Evolutionary conservation across 2,113 vertebrate species (phyloP).

Genomic region (Serilophus lunatus): DNA sequence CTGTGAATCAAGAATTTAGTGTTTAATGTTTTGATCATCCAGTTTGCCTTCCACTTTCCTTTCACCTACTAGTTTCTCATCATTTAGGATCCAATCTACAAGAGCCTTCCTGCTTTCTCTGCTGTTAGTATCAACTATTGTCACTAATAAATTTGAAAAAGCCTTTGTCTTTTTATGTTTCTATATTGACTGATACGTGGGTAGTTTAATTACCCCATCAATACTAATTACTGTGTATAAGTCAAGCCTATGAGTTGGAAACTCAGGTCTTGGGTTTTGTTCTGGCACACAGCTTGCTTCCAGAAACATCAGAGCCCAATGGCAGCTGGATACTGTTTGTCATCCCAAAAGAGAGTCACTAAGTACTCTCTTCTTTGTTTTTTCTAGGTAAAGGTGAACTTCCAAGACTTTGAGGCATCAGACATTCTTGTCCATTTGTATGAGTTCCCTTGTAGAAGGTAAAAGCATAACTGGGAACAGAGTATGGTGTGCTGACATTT

Average conservation of each 20-base stretch:
- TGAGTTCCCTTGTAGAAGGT: background rate
- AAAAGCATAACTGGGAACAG: background rate
- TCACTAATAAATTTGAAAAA: constrained; percentile 14
- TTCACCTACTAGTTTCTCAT: background rate
- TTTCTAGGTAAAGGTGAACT: background rate
- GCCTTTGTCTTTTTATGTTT: background rate
- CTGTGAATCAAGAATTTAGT: background rate
- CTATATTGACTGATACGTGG: background rate
- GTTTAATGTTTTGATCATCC: background rate
- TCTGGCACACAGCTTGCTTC: background rate
- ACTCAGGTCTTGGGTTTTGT: background rate
- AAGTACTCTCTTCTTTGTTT: background rate
- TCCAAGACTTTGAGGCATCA: background rate
- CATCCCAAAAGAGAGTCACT: background rate
- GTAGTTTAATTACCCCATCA: constrained; percentile 16
- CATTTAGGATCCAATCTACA: background rate
- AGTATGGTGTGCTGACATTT: background rate
- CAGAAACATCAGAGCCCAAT: background rate
- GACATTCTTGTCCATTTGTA: background rate
- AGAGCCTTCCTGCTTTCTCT: background rate
- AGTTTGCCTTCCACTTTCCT: background rate
- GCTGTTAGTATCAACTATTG: background rate
- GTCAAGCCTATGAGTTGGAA: background rate
- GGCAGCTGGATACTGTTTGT: background rate
- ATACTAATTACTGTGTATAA: constrained; percentile 13